Base-by-base conservation (phyloP, 2,888 invertebrate genomes). In the Labia minor region DNA sequence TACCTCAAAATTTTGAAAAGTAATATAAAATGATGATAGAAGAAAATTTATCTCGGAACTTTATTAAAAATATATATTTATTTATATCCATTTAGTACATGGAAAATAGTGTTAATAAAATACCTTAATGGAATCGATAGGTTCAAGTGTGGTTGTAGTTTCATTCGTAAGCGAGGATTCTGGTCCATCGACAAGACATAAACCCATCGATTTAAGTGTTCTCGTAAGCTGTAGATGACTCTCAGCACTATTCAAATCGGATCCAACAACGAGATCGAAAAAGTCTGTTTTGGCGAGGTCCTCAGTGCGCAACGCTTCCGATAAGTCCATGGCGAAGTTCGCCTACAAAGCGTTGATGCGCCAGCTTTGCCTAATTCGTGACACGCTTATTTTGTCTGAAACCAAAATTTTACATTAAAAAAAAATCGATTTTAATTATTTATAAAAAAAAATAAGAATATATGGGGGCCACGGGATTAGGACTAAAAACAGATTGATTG, bases 271-370 rank as follows among this genome's bases (percentile, higher is more conserved):
- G 79, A 91, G 90, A 80, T 92, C 91, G 80, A 92, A 92, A 82
- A 91, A 91, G 81, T 91, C 91, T 72, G 90, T 88, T 80, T 91
- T 90, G 74, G 89, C 86, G 79, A 91, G 82, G 81, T 91, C 90
- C 79, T 90, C 89, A 77, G 88, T 85, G 72, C 85, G 83, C 78
- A 86, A 86, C 73, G 86, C 82, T 83, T 90, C 89, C 80, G 89
- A 88, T 80, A 91, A 86, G 83, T 90, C 90, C 90, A 90, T 90
- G 82, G 37, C 37, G 20, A 21, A 64, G 49, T 4, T 16, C 26
- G 26, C 49, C 49, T 49, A 14, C 49, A 2, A 49, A 49, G 49
- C 49, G 49, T 11, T 49, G 49, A 4, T 11, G 16, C 49, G n/a
- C 49, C 49, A 16, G 49, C 49, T 11, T 16, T 14, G n/a, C 49